Conservation (phyloP, 1,140 invertebrate species). For the Trichomalopsis sarcophagae region DNA sequence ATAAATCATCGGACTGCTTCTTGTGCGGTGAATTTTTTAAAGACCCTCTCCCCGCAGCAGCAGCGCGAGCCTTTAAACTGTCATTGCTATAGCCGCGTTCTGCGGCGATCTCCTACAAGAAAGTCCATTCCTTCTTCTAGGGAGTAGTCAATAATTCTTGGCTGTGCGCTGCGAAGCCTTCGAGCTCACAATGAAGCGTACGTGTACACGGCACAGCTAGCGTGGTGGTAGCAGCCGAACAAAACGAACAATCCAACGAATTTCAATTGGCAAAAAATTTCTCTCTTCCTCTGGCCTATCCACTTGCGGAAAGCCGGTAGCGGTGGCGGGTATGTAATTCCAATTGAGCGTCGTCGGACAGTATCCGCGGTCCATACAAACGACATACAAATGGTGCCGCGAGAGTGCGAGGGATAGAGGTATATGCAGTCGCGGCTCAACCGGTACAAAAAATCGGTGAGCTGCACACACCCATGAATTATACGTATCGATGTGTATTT, state of each 20-base stretch:
- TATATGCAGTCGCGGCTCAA: not conserved
- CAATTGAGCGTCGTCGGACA: conserved; percentile 33
- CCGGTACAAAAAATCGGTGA: not conserved
- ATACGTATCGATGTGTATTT: too few species aligned
- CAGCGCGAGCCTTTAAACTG: conserved; percentile 10
- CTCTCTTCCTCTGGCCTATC: not conserved
- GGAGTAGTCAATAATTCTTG: conserved; percentile 24
- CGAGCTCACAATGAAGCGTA: conserved; percentile 35
- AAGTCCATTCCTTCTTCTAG: conserved; percentile 23
- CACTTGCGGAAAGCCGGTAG: not conserved
- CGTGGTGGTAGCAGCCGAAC: not conserved
- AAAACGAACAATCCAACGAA: conserved; percentile 34
- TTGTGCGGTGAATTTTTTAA: too few species aligned
- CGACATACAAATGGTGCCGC: conserved; percentile 11
- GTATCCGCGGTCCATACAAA: not conserved
- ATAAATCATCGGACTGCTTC: too few species aligned
- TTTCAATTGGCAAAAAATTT: conserved; percentile 34
- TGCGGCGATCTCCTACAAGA: conserved; percentile 8
- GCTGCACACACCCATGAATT: not conserved
- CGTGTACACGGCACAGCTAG: not conserved
- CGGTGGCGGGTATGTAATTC: conserved; percentile 16
- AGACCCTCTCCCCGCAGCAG: too few species aligned
- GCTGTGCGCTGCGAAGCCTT: conserved; percentile 42
- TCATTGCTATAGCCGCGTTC: not conserved
- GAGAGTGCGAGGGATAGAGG: not conserved